These are phyloP conservation scores for Phylloscopus trochiloides DNA, from an alignment of 2,113 vertebrate species.

Conservation along the genomic window DNA sequence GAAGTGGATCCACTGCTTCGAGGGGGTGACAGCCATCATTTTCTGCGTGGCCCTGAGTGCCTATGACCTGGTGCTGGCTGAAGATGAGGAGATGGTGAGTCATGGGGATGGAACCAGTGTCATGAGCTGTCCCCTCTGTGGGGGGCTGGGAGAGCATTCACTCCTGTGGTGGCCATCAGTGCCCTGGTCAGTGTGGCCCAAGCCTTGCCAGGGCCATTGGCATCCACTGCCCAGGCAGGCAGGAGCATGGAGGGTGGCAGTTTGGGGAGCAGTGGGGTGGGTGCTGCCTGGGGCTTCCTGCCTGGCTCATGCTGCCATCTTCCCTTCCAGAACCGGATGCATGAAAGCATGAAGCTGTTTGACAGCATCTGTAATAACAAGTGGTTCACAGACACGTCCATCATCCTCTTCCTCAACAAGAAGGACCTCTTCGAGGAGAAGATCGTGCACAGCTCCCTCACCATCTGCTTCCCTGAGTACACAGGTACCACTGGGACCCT, in stretches of 20 bases:
- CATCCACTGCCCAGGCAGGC: neutral
- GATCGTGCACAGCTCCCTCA: constrained; percentile 89
- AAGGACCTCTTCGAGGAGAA: constrained; percentile 99
- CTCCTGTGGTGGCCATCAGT: neutral
- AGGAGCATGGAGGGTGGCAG: neutral
- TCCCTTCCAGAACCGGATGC: constrained; percentile 91
- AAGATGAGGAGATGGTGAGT: constrained; percentile 98
- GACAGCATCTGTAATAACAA: constrained; percentile 99
- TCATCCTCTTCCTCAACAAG: constrained; percentile 99
- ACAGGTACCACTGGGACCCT: constrained; percentile 74
- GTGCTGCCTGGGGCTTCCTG: neutral
- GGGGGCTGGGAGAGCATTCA: rapidly evolving
- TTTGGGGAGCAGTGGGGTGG: neutral
- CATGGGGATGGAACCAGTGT: rapidly evolving
- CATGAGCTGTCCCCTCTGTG: rapidly evolving
- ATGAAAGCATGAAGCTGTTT: constrained; percentile 99
- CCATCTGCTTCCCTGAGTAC: constrained; percentile 97
- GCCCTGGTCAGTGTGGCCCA: neutral
- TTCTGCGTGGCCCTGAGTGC: constrained; percentile 97
- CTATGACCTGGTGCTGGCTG: constrained; percentile 95
- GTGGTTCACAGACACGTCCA: constrained; percentile 99
- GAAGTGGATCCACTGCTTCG: constrained; percentile 99
- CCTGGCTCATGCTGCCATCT: neutral
- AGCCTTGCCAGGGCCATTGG: neutral
- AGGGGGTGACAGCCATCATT: constrained; percentile 97